Conservation (phyloP, 2,888 invertebrate species). For the Chloroclystis v-ata region DNA sequence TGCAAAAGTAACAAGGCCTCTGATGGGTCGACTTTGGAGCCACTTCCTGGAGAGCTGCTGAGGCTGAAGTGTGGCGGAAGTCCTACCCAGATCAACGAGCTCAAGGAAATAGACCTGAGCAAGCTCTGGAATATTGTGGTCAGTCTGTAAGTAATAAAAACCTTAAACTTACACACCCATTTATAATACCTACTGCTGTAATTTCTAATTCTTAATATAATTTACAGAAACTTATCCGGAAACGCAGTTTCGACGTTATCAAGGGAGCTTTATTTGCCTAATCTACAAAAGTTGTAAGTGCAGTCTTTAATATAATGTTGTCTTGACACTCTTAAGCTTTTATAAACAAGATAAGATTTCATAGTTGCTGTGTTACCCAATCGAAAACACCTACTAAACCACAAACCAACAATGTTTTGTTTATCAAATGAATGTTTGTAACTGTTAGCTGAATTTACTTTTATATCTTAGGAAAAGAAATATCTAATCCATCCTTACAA, state of each 20-base stretch:
- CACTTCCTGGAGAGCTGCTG: constrained; percentile 76
- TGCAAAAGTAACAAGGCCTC: constrained; percentile 77
- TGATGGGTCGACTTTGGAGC: constrained; percentile 70
- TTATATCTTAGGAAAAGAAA: no score
- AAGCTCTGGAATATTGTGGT: constrained; percentile 79
- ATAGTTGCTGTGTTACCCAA: not conserved
- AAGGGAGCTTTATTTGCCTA: constrained; percentile 80
- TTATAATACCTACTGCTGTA: no score
- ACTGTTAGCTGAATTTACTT: no score
- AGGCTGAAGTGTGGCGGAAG: constrained; percentile 81
- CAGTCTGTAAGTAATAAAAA: constrained; percentile 78
- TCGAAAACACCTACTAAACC: no score
- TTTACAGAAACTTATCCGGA: constrained; percentile 81
- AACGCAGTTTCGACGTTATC: constrained; percentile 80
- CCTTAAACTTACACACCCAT: no score
- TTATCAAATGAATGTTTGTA: no score
- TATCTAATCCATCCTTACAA: no score
- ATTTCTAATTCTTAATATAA: constrained; percentile 19
- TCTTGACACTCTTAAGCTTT: no score
- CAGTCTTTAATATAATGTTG: no score
- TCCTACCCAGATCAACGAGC: constrained; percentile 77
- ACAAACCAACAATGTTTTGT: no score
- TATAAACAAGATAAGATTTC: not conserved
- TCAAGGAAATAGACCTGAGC: constrained; percentile 80
- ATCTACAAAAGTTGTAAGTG: constrained; percentile 84